Evolutionary conservation across 2,113 vertebrate species (phyloP), one percentile per base, ranked within the genome.

Genomic region (Seriola rivoliana): DNA sequence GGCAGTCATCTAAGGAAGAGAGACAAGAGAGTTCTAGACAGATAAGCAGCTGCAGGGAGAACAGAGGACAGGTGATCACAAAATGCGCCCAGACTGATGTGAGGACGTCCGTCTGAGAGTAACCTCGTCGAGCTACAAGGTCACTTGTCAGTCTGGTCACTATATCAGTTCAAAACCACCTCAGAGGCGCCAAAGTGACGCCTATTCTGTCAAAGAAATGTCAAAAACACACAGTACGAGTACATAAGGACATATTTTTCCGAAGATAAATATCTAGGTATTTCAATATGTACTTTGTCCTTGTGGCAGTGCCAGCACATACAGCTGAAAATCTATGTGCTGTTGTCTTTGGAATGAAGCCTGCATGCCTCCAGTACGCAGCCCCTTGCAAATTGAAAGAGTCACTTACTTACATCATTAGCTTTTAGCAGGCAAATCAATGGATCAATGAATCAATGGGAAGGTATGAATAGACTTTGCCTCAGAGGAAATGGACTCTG

Each of bases 401-500:
- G 88, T 93, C 94, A 94, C 93, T 95, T 94, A 94, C 90, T 92
- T 91, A 90, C 89, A 93, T 95, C 93, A 95, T 95, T 95, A 95
- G 92, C 93, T 95, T 94, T 95, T 93, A 95, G 91, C 91, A 74
- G 81, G 81, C 87, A 74, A 93, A 92, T 96, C 95, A 95, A 94
- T 96, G 89, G 89, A 94, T 95, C 94, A 94, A 94, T 95, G 88
- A 92, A 92, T 94, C 93, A 92, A 93, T 95, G 87, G 79, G 88
- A 91, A 94, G 89, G 91, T 92, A 93, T 89, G 93, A 95, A 94
- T 91, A 86, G 87, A 92, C 89, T 94, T 84, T 25, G 54, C 84
- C 89, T 82, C 62, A 12, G 84, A 92, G 92, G 91, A 94, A 95
- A 93, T 93, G 86, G 85, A 92, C 89, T 93, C 54, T 54, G 60